Evolutionary conservation across 2,797 vertebrate genomes (phyloP), one percentile per base, ranked within the genome.

Genomic region (Iguana delicatissima): DNA sequence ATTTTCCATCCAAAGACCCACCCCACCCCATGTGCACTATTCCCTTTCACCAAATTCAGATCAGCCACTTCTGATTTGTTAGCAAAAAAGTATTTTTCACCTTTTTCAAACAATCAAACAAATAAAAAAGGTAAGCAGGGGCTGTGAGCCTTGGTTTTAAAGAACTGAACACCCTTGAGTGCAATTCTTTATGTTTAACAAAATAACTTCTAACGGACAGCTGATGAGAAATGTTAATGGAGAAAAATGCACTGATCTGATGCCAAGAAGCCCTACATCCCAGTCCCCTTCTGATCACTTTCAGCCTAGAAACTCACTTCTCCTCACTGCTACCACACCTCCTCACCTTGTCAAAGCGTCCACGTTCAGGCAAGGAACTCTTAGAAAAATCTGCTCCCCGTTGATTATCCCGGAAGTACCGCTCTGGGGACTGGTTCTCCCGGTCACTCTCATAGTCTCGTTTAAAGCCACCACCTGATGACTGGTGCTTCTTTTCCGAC

Each of bases 381-480:
- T 99, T 99, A 62, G 98, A 98, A 96, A 99, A 96, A 95, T 99
- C 98, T 0, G 98, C 98, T 0, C 98, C 98, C 0, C 98, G 98
- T 93, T 98, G 98, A 91, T 98, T 97, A 29, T 98, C 97, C 0
- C 96, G 96, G 93, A 97, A 97, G 96, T 98, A 98, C 88, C 98
- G 97, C 92, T 98, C 98, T 0, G 98, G 94, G 87, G 98, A 99
- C 0, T 98, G 89, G 93, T 97, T 97, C 89, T 98, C 98, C 0
- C 95, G 96, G 93, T 97, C 96, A 0, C 97, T 97, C 91, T 98
- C 98, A 0, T 97, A 97, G 95, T 97, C 97, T 91, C 98, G 95
- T 35, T 97, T 97, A 90, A 97, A 97, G 90, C 98, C 97, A 50
- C 96, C 88, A 0, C 96, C 93, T 0, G 97, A 97, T 0, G 96